Evolutionary conservation across 1,140 invertebrate genomes (phyloP), one percentile per base, ranked within the genome.

Genomic region (Drosophila guanche): DNA sequence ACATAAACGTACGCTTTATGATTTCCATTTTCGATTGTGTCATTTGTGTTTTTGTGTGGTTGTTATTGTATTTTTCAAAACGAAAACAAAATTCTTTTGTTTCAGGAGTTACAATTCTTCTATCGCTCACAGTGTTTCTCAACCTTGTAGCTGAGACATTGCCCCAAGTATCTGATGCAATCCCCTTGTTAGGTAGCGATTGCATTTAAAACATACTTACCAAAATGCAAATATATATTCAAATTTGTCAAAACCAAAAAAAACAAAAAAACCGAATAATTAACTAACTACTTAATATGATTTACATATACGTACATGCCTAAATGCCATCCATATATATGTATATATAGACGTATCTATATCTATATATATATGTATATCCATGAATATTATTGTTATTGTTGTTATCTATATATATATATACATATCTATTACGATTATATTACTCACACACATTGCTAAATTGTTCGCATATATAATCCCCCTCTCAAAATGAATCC

Each of bases 21-120:
- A 66, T 77, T 85, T 80, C 66, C 46, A 73, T 89, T 90, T 81
- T 74, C 45, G 56, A 59, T 88, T 77, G 65, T 88, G 52, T 76
- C 78, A 88, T 88, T 72, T 74, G 60, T 74, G 60, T 52, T 74
- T 78, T 83, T 88, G 70, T 69, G 63, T 74, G 71, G 67, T 83
- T 88, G 86, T 70, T 83, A 88, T 88, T 89, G 83, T 88, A 89
- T 89, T 88, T 88, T 86, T 86, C 83, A 88, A 86, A 69, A 69
- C 66, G 43, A 69, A 69, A 69, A 88, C 79, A 58, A 88, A 93
- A 92, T 94, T 90, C 76, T 91, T 94, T 94, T 95, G 94, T 97
- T 97, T 94, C 96, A 99, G 98, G 98, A 94, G 98, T 99, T 94
- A 99, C 98, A 94, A 99, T 99, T 94, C 96, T 99, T 93, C 97